Conservation (phyloP, 1,140 invertebrate species). For the Battus philenor region DNA sequence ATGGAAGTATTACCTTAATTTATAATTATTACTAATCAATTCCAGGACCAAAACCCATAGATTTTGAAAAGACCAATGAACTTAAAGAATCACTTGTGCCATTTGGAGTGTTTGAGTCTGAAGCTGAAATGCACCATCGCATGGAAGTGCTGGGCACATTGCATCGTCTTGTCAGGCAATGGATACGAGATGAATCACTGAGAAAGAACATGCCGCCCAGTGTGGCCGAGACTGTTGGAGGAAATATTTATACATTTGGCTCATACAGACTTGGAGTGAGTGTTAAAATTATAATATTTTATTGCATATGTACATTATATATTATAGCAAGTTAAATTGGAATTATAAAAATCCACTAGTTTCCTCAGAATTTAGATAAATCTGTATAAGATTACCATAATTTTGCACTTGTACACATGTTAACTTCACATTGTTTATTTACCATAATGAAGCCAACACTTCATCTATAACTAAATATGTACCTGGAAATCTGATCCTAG, state of each 20-base stretch:
- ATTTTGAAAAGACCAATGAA: constrained; percentile 89
- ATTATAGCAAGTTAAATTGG: too few relatives aligned
- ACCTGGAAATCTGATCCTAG: too few relatives aligned
- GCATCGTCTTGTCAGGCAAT: constrained; percentile 92
- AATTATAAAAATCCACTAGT: too few relatives aligned
- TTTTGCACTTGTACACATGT: too few relatives aligned
- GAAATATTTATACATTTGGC: constrained; percentile 99
- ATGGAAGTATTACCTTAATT: too few relatives aligned
- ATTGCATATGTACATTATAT: constrained; percentile 92
- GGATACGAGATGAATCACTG: constrained; percentile 93
- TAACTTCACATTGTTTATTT: too few relatives aligned
- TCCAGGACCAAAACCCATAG: constrained; percentile 86
- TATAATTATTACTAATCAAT: too few relatives aligned
- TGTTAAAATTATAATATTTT: constrained; percentile 18
- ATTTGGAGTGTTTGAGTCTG: constrained; percentile 95
- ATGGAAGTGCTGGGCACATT: constrained; percentile 90
- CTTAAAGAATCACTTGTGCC: constrained; percentile 88
- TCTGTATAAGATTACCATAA: too few relatives aligned
- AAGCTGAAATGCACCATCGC: constrained; percentile 92
- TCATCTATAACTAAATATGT: too few relatives aligned
- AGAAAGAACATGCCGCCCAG: constrained; percentile 92
- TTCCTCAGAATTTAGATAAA: too few relatives aligned
- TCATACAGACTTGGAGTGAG: constrained; percentile 90
- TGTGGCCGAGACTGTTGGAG: constrained; percentile 92
- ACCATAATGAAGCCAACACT: too few relatives aligned